Percentiles rank a stretch among this genome's conserved stretches.
phyloP scores from a whole-genome alignment of 1,140 invertebrate species.

The Drosophila busckii region DNA sequence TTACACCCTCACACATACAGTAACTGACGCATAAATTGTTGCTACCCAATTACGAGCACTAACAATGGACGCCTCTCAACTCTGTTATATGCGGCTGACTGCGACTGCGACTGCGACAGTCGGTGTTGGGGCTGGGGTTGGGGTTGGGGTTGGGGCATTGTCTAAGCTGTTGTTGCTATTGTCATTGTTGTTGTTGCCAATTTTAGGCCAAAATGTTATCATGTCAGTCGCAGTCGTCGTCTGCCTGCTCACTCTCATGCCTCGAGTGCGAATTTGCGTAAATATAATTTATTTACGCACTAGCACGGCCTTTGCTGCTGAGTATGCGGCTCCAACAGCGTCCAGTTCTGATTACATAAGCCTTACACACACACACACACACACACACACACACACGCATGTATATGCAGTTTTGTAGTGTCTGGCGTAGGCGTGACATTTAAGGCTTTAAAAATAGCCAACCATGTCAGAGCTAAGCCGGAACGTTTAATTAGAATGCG shows the following conservation, averaged over 20 bases:
- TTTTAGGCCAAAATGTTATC: slow-evolving; percentile 77
- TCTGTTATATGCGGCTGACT: slow-evolving; percentile 5
- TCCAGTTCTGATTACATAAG: slow-evolving; percentile 60
- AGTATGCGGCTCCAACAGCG: slow-evolving; percentile 10
- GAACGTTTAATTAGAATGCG: slow-evolving; percentile 70
- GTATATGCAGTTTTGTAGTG: slow-evolving; percentile 36
- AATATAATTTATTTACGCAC: slow-evolving; percentile 78
- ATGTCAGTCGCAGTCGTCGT: slow-evolving; percentile 72
- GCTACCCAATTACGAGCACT: slow-evolving; percentile 75
- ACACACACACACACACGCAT: slow-evolving; percentile 11
- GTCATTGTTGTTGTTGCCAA: slow-evolving; percentile 53
- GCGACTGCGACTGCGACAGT: slow-evolving; percentile 19
- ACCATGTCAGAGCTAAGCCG: slow-evolving; percentile 45
- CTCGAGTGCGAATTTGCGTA: slow-evolving; percentile 71
- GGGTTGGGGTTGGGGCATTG: no score
- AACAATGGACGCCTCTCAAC: slow-evolving; percentile 47
- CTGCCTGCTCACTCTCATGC: slow-evolving; percentile 37
- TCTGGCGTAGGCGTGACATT: slow-evolving; percentile 54
- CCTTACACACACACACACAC: slow-evolving; percentile 32
- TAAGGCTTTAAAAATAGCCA: slow-evolving; percentile 61
- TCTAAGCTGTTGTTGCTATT: slow-evolving; percentile 45
- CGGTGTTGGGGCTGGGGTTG: no score
- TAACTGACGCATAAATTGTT: slow-evolving; percentile 68
- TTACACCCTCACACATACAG: neutral
- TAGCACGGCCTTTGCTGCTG: slow-evolving; percentile 43